Percentiles rank a stretch among this genome's conserved stretches.
Conservation (phyloP, 1,140 invertebrate genomes). For the Bombus cullumanus region DNA sequence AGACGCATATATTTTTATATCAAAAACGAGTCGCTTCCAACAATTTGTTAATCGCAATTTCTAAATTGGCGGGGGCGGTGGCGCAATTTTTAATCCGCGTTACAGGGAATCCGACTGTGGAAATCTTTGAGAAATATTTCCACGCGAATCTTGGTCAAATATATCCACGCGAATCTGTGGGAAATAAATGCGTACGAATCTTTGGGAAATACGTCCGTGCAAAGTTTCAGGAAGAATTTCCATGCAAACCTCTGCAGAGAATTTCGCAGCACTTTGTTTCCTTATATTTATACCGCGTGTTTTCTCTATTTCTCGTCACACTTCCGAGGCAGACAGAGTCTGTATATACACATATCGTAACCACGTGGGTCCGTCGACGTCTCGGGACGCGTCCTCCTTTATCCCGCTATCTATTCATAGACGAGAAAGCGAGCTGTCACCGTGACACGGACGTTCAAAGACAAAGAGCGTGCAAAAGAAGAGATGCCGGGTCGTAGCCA, state of each 20-base stretch:
- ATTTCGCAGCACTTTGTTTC: background rate
- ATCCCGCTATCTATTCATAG: constrained; percentile 65
- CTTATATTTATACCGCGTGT: background rate
- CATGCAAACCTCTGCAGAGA: background rate
- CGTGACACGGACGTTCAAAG: constrained; percentile 49
- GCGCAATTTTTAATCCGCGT: too few relatives aligned
- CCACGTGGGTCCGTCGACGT: constrained; percentile 56
- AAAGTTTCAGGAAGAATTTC: too few relatives aligned
- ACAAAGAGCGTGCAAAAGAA: constrained; percentile 42
- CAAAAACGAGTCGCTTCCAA: too few relatives aligned
- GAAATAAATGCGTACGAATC: too few relatives aligned
- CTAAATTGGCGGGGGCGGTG: too few relatives aligned
- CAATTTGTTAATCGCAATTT: too few relatives aligned
- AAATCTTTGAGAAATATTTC: too few relatives aligned
- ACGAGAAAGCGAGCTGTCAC: constrained; percentile 66
- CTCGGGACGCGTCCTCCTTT: constrained; percentile 56
- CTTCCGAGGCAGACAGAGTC: constrained; percentile 7
- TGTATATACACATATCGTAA: constrained; percentile 18
- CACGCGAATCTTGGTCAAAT: too few relatives aligned
- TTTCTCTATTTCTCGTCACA: background rate
- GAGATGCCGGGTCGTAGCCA: background rate
- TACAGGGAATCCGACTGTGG: too few relatives aligned
- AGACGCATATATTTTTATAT: too few relatives aligned
- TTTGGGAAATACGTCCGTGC: too few relatives aligned
- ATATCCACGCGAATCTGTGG: too few relatives aligned